Conservation (phyloP, 2,113 vertebrate genomes). For the Aegypius monachus region DNA sequence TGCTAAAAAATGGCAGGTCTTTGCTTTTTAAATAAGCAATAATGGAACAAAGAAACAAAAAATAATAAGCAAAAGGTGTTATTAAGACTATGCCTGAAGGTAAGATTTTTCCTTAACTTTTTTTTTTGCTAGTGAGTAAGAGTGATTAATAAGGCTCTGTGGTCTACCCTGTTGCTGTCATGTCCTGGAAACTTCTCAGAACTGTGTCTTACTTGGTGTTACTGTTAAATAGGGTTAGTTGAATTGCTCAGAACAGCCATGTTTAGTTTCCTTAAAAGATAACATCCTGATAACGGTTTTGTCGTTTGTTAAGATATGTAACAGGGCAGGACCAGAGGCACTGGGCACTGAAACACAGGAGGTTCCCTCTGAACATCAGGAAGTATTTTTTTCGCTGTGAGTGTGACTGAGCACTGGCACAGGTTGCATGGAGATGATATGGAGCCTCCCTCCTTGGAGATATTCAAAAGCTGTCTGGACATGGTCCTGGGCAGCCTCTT, state of each 20-base stretch:
- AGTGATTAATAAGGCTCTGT: background rate
- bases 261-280: background rate
- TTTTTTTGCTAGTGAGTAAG: background rate
- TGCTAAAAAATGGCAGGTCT: background rate
- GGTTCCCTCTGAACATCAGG: background rate
- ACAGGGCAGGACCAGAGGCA: background rate
- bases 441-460: background rate
- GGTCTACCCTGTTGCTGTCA: background rate
- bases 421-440: background rate
- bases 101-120: background rate
- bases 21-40: background rate
- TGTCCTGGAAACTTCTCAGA: background rate
- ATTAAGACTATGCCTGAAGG: background rate
- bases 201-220: background rate
- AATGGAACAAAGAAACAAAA: background rate
- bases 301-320: background rate
- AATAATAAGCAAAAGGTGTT: background rate
- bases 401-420: background rate
- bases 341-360: background rate
- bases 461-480: background rate
- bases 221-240: background rate
- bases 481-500: background rate
- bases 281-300: background rate
- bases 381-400: background rate
- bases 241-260: background rate